These are phyloP conservation scores for Mimas tiliae DNA, from an alignment of 2,888 invertebrate species.

Conservation along the genomic window DNA sequence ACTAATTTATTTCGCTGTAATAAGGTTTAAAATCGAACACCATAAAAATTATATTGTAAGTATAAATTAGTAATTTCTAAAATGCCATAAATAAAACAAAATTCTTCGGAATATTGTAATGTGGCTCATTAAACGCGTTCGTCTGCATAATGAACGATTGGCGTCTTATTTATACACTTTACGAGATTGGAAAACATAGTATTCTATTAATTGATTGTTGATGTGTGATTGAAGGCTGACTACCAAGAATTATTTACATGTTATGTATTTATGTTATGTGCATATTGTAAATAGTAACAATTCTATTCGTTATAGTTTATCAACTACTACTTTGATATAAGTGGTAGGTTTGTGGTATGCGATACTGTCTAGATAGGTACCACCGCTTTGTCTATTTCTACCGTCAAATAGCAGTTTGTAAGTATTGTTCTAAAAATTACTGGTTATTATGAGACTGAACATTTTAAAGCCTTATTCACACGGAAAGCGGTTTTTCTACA, in stretches of 20 bases:
- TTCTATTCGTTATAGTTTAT: neutral
- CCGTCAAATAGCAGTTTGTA: no score
- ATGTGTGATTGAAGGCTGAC: conserved; percentile 16
- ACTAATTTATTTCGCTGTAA: conserved; percentile 23
- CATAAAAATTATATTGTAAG: conserved; percentile 25
- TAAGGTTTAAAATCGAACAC: conserved; percentile 35
- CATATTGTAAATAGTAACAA: neutral
- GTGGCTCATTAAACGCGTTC: conserved; percentile 54
- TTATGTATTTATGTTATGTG: conserved; percentile 19
- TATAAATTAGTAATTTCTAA: conserved; percentile 39
- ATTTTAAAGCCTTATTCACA: no score
- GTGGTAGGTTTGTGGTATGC: no score
- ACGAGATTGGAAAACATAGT: neutral
- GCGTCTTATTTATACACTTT: conserved; percentile 27
- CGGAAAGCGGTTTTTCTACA: no score
- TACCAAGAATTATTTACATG: conserved; percentile 18
- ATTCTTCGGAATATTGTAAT: conserved; percentile 56
- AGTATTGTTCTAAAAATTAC: no score
- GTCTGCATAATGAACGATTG: conserved; percentile 46
- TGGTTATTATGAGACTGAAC: no score
- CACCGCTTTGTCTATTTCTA: no score
- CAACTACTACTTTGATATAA: no score
- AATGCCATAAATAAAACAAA: conserved; percentile 49
- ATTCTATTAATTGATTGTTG: conserved; percentile 23
- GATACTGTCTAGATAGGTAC: no score